Base-by-base conservation (phyloP, 2,113 vertebrate genomes). In the Collichthys lucidus region DNA sequence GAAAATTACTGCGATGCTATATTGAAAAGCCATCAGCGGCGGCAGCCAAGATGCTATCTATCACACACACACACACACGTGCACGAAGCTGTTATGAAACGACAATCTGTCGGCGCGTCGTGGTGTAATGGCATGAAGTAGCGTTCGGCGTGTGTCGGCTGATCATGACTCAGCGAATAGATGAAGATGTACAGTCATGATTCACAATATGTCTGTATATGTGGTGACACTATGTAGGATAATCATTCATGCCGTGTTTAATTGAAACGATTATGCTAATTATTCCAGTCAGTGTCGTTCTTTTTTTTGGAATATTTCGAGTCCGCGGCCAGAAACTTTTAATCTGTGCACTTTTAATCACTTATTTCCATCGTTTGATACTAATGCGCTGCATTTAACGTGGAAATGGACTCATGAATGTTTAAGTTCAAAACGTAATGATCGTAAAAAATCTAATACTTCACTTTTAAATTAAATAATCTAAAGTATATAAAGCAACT, bases 11-110 rank as follows among this genome's bases (percentile, higher is more conserved):
- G 82, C 84, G 20, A 73, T 52, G 85, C 80, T 83, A 61, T 72
- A 82, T 85, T 90, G 90, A 88, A 88, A 90, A 93, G 89, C 86
- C 88, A 89, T 89, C 84, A 91, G 80, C 83, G 88, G 78, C 47
- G 40, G n/a, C 12, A 16, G 81, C 85, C 83, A 81, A 90, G 88
- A 89, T 83, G 81, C 79, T 80, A 88, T 92, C 91, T 86, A 49
- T 90, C 89, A 89, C 84, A 63, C 29, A 46, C 5, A 24, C 73
- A 22, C 5, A 63, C 4, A 90, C 84, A 63, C 5, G 66, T 72
- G 55, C 60, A 65, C 46, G 17, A 52, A 75, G 79, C 82, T 71
- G 72, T 79, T 78, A 73, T 50, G 72, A 84, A 77, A 77, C 60
- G 42, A 71, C 86, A 79, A 70, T 86, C 81, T 81, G 81, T 79